phyloP scores from a whole-genome alignment of 1,140 invertebrate species.

The Dreissena polymorpha region DNA sequence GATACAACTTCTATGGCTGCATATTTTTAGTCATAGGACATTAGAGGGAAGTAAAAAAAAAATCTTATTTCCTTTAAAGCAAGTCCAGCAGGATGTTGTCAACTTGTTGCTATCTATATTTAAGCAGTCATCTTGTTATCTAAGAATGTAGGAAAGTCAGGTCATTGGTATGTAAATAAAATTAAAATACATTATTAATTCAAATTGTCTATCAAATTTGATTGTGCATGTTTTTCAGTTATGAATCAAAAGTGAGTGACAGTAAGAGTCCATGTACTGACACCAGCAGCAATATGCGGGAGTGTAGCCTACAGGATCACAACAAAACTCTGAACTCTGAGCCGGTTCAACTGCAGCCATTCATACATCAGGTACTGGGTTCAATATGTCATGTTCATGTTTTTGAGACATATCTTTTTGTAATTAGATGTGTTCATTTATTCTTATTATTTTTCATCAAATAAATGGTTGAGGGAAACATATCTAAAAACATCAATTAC shows the following conservation, averaged over 20 bases:
- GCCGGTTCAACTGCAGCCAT: conserved; percentile 80
- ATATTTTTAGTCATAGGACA: too few relatives aligned
- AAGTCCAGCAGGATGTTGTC: too few relatives aligned
- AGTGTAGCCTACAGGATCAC: conserved; percentile 43
- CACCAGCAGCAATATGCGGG: conserved; percentile 29
- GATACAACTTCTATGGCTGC: too few relatives aligned
- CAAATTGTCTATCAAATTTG: too few relatives aligned
- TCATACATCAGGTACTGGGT: conserved; percentile 72
- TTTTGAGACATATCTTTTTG: neutral
- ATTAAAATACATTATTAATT: too few relatives aligned
- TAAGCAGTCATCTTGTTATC: too few relatives aligned
- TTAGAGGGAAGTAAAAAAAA: too few relatives aligned
- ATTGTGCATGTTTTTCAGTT: conserved; percentile 16
- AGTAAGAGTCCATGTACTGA: neutral
- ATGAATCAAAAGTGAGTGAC: conserved; percentile 21
- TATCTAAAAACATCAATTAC: neutral
- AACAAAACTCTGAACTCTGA: conserved; percentile 58
- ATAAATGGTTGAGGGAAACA: neutral
- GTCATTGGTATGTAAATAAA: too few relatives aligned
- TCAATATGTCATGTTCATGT: neutral
- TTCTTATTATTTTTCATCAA: neutral
- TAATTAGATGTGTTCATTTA: too few relatives aligned
- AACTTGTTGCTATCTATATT: too few relatives aligned
- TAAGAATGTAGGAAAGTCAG: too few relatives aligned
- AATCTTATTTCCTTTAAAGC: too few relatives aligned